A percentile compares a stretch with the other conserved stretches of the same genome.
Evolutionary conservation across 2,888 invertebrate genomes (phyloP).

Genomic region (Conus canariensis): DNA sequence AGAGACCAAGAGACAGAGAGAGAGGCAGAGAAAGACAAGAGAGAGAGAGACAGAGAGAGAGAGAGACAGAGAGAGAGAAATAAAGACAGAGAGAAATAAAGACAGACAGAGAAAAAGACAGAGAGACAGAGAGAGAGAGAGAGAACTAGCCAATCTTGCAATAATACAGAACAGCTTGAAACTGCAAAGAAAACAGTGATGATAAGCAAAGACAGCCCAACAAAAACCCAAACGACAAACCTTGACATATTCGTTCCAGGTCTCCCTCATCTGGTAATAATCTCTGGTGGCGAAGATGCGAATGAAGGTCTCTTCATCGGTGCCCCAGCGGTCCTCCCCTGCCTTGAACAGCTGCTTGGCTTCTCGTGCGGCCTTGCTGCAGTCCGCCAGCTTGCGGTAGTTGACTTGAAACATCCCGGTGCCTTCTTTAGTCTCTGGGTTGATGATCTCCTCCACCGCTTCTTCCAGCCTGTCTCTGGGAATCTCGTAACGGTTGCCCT

Average conservation of each 20-base stretch:
- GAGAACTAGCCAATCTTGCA: neutral
- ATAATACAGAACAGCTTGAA: too few relatives aligned
- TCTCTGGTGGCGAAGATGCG: conserved; percentile 72
- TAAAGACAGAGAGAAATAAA: neutral
- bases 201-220: neutral
- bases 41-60: neutral
- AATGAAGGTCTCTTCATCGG: conserved; percentile 76
- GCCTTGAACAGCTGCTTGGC: conserved; percentile 72
- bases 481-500: conserved; percentile 74
- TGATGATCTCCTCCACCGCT: conserved; percentile 69
- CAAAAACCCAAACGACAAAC: conserved; percentile 50
- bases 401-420: conserved; percentile 60
- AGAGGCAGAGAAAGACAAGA: neutral
- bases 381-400: conserved; percentile 66
- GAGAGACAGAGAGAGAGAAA: neutral
- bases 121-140: neutral
- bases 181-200: too few relatives aligned
- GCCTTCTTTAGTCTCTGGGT: conserved; percentile 48
- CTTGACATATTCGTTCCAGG: conserved; percentile 76
- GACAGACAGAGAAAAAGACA: neutral
- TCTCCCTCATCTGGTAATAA: conserved; percentile 72
- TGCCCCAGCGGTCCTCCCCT: conserved; percentile 75
- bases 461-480: conserved; percentile 59
- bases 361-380: conserved; percentile 62
- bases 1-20: too few relatives aligned